These are phyloP conservation scores for Mesorhabditis spiculigera DNA, from an alignment of 2,888 invertebrate species.

Conservation along the genomic window DNA sequence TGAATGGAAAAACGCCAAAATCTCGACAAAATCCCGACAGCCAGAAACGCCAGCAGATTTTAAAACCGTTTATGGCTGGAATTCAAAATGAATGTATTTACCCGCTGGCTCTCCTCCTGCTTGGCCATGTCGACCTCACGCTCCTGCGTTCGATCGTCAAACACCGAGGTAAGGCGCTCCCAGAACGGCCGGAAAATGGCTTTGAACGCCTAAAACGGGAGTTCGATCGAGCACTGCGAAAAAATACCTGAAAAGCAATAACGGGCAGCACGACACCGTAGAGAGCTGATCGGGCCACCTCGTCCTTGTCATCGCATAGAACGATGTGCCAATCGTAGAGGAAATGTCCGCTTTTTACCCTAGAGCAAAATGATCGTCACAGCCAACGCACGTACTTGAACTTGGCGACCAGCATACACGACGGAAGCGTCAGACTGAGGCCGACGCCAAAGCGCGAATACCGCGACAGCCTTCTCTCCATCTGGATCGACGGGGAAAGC, in stretches of 20 bases:
- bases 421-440: conserved; percentile 45
- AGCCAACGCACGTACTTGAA: conserved; percentile 32
- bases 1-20: too few relatives aligned
- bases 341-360: conserved; percentile 44
- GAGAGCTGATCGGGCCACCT: conserved; percentile 39
- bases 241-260: conserved; percentile 25
- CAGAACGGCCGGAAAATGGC: conserved; percentile 37
- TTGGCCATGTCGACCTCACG: conserved; percentile 45
- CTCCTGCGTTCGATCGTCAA: conserved; percentile 39
- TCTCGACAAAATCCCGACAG: too few relatives aligned
- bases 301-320: conserved; percentile 54
- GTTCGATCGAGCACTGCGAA: background rate
- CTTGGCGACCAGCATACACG: conserved; percentile 43
- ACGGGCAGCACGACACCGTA: conserved; percentile 50
- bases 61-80: background rate
- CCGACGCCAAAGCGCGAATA: conserved; percentile 44
- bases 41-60: background rate
- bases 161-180: conserved; percentile 30
- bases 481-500: conserved; percentile 41
- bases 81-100: background rate
- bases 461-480: conserved; percentile 45
- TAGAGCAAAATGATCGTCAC: conserved; percentile 15
- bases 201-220: conserved; percentile 19
- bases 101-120: conserved; percentile 36
- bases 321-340: conserved; percentile 52